Percentiles rank a stretch among this genome's conserved stretches.
phyloP scores from a whole-genome alignment of 2,888 invertebrate species.

The Limnephilus auricula region DNA sequence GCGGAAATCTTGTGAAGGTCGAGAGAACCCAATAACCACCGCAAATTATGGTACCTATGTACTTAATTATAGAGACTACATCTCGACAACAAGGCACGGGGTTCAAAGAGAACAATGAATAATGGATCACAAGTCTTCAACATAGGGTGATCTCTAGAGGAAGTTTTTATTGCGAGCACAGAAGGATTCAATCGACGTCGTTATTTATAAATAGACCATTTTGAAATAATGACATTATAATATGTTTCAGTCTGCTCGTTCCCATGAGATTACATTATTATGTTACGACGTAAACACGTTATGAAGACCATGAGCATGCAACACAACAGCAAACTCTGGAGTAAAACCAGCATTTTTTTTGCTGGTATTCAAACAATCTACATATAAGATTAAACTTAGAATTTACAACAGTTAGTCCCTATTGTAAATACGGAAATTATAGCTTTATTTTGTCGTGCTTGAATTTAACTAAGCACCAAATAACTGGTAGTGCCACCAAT shows the following conservation, averaged over 20 bases:
- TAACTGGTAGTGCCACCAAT: not conserved
- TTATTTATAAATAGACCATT: conserved; percentile 16
- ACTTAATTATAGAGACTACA: not conserved
- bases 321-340: not conserved
- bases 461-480: not conserved
- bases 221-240: not conserved
- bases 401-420: too few species aligned
- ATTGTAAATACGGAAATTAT: not conserved
- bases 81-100: not conserved
- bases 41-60: not conserved
- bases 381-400: not conserved
- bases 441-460: not conserved
- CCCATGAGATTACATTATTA: not conserved
- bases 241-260: not conserved
- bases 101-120: not conserved
- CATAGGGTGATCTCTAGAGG: not conserved
- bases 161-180: not conserved
- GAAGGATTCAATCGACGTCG: not conserved
- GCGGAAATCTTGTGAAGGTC: conserved; percentile 11
- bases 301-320: not conserved
- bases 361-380: not conserved
- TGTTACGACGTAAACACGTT: not conserved
- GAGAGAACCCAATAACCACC: not conserved
- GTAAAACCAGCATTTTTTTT: not conserved
- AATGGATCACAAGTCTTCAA: not conserved